phyloP scores from a whole-genome alignment of 2,888 invertebrate genomes.

The Cremastinae sp. region DNA sequence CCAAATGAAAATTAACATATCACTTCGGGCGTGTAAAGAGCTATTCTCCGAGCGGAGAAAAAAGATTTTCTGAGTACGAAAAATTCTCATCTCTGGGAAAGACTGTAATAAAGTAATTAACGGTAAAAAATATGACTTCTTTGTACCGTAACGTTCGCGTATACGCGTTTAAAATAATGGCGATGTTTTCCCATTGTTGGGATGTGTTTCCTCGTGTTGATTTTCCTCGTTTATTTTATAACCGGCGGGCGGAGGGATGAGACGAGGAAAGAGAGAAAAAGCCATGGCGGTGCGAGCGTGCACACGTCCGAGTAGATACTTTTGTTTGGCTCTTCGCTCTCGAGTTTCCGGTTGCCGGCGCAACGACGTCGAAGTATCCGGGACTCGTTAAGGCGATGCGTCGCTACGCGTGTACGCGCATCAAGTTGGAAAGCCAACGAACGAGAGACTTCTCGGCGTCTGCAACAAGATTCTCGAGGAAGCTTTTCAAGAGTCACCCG shows the following conservation, averaged over 20 bases:
- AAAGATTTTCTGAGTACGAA: neutral
- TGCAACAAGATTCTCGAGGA: constrained; percentile 13
- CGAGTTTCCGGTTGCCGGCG: constrained; percentile 49
- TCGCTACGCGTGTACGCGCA: constrained; percentile 9
- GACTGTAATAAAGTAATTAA: constrained; percentile 52
- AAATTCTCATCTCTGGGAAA: constrained; percentile 20
- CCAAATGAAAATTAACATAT: too few relatives aligned
- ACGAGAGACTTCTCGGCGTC: neutral
- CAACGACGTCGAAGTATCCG: constrained; percentile 52
- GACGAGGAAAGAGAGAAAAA: constrained; percentile 1
- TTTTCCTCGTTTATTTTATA: constrained; percentile 37
- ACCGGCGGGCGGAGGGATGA: constrained; percentile 2
- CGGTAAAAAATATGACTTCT: constrained; percentile 26
- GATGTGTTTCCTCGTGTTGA: constrained; percentile 27
- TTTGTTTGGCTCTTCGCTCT: constrained; percentile 34
- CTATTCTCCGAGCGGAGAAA: neutral
- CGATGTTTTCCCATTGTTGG: constrained; percentile 42
- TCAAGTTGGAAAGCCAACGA: neutral
- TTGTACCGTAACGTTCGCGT: constrained; percentile 34
- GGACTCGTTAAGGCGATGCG: constrained; percentile 32
- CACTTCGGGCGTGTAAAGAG: too few relatives aligned
- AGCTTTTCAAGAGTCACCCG: constrained; percentile 10
- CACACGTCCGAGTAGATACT: constrained; percentile 14
- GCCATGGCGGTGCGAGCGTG: neutral
- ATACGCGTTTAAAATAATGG: constrained; percentile 7